Evolutionary conservation across 2,888 invertebrate species (phyloP).

Genomic region (Epinotia nisella): DNA sequence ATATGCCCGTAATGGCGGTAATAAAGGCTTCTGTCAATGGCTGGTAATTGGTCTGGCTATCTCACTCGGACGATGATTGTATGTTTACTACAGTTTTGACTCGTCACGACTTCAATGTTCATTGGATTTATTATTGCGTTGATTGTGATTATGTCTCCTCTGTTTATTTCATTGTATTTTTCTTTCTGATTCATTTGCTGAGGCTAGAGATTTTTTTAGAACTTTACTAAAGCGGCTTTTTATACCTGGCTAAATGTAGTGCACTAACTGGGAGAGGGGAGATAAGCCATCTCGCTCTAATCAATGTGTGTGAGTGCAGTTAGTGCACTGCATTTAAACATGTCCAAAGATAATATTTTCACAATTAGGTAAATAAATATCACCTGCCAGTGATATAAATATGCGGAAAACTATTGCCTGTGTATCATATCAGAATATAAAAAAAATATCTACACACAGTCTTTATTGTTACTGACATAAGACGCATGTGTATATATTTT

Average conservation of each 20-base stretch:
- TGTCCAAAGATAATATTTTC: neutral
- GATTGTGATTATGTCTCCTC: slow-evolving; percentile 3
- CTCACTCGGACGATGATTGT: slow-evolving; percentile 30
- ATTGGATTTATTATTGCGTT: neutral
- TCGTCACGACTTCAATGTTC: slow-evolving; percentile 3
- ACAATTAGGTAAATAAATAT: neutral
- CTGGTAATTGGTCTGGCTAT: slow-evolving; percentile 31
- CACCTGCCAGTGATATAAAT: no score
- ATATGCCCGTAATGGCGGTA: slow-evolving; percentile 35
- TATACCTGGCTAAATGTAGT: no score
- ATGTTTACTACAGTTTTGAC: slow-evolving; percentile 23
- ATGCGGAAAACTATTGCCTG: no score
- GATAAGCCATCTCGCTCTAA: no score
- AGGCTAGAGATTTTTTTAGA: neutral
- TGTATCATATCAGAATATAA: no score
- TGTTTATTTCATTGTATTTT: neutral
- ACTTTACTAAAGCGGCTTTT: no score
- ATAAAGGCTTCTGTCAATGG: slow-evolving; percentile 40
- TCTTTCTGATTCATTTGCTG: neutral
- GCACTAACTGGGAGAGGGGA: no score
- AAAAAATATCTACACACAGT: no score
- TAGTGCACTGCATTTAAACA: no score
- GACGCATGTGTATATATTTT: no score
- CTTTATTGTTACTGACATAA: no score
- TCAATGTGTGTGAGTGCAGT: no score